A percentile compares a stretch with the other conserved stretches of the same genome.
Evolutionary conservation across 2,113 vertebrate genomes (phyloP).

Genomic region (Grammomys surdaster): DNA sequence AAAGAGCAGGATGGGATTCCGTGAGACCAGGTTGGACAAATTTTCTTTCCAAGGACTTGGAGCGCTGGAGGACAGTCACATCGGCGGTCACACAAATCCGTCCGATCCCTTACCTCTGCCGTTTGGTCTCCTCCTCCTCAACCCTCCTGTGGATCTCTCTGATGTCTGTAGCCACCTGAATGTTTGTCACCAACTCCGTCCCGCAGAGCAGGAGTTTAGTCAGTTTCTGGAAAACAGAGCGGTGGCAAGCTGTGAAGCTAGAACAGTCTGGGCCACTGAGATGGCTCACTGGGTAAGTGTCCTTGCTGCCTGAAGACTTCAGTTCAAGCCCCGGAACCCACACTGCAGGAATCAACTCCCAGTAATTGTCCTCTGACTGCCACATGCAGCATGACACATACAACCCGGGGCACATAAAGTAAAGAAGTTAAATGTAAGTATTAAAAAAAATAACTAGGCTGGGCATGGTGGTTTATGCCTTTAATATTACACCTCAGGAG

Average conservation of each 20-base stretch:
- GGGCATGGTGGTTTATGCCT: not conserved
- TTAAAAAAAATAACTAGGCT: not conserved
- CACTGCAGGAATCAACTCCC: not conserved
- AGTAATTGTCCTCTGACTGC: too few species aligned
- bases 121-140: conserved; percentile 85
- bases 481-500: not conserved
- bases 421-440: not conserved
- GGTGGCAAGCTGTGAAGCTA: not conserved
- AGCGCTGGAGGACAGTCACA: not conserved
- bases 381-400: not conserved
- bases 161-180: conserved; percentile 88
- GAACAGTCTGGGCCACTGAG: not conserved
- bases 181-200: conserved; percentile 88
- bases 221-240: conserved; percentile 83
- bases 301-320: not conserved
- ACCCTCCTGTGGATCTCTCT: conserved; percentile 87
- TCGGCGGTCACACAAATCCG: fast-evolving
- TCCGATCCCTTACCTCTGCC: conserved; percentile 84
- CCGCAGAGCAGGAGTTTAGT: conserved; percentile 87
- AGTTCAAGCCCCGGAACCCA: not conserved
- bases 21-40: not conserved
- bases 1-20: not conserved
- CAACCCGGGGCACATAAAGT: not conserved
- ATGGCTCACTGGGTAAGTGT: not conserved
- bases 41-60: not conserved